Evolutionary conservation across 2,113 vertebrate species (phyloP), one percentile per base, ranked within the genome.

Genomic region (Ceratotherium simum): DNA sequence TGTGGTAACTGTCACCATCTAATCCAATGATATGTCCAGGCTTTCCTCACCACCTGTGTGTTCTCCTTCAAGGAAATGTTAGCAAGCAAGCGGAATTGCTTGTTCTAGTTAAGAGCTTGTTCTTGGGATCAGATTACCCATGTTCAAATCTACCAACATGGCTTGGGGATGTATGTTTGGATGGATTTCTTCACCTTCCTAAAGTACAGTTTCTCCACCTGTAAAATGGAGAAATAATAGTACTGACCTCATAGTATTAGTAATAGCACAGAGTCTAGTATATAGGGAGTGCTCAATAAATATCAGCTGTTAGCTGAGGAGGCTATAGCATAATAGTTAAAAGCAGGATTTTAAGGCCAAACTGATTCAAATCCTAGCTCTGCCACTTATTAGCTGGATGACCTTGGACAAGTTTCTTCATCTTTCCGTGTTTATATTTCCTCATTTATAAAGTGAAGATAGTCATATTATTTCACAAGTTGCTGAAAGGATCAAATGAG

Each of bases 21-120:
- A 46, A 76, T 78, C 48, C 36, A 85, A 1, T 27, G 39, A 65
- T 27, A 48, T 31, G 48, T 7, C 39, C 70, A 88, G 33, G 36
- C 27, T 73, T 0, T 69, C n/a, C 36, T 54, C 4, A 21, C 33
- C 13, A 20, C 6, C 60, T 23, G 3, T 21, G n/a, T 58, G n/a
- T 48, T 60, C 13, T 86, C 23, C 78, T 97, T 97, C 62, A 85
- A 82, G 88, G 65, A 84, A 92, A 73, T 3, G 29, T 39, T 42
- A 16, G 9, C 1, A 8, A 75, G 11, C 14, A 75, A 96, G 33
- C 31, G 42, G 48, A 65, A 8, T 3, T 6, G 48, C 48, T 48
- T 48, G n/a, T 21, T 90, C 27, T 58, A 8, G 8, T 20, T 60
- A n/a, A 92, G 58, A 93, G n/a, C 9, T 2, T 20, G 12, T 75